phyloP scores from a whole-genome alignment of 2,113 vertebrate genomes.

The Alaudala cheleensis region DNA sequence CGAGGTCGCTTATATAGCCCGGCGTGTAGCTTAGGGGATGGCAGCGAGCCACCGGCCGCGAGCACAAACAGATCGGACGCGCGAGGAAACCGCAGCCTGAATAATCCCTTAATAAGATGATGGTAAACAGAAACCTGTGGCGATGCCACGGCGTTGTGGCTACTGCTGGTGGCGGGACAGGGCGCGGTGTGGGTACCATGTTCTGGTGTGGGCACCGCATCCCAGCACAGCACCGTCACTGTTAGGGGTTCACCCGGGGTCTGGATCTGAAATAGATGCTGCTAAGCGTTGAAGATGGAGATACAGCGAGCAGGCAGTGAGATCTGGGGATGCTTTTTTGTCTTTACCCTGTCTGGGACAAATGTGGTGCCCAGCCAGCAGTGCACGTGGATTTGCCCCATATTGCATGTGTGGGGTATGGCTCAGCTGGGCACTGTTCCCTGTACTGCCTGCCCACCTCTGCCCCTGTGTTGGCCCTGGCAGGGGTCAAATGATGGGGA shows the following conservation, averaged over 20 bases:
- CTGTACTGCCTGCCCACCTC: neutral
- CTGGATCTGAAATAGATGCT: neutral
- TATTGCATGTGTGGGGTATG: neutral
- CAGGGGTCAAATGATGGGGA: neutral
- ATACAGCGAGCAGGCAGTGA: fast-evolving
- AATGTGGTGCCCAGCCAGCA: fast-evolving
- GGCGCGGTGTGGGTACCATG: neutral
- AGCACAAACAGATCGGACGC: constrained; percentile 72
- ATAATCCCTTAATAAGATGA: constrained; percentile 32
- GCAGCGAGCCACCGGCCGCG: constrained; percentile 72
- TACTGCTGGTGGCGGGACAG: neutral
- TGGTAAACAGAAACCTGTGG: neutral
- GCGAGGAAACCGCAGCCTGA: constrained; percentile 57
- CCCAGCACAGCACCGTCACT: fast-evolving
- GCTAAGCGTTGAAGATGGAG: neutral
- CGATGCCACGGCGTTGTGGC: neutral
- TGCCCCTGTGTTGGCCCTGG: neutral
- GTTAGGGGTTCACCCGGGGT: neutral
- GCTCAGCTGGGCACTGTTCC: fast-evolving
- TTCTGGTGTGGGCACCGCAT: fast-evolving
- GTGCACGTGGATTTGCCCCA: fast-evolving
- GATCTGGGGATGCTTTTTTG: neutral
- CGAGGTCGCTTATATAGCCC: constrained; percentile 78
- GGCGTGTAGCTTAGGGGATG: constrained; percentile 70
- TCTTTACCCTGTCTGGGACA: fast-evolving